Evolutionary conservation across 1,140 invertebrate species (phyloP), one percentile per base, ranked within the genome.

Genomic region (Diachasma alloeum): DNA sequence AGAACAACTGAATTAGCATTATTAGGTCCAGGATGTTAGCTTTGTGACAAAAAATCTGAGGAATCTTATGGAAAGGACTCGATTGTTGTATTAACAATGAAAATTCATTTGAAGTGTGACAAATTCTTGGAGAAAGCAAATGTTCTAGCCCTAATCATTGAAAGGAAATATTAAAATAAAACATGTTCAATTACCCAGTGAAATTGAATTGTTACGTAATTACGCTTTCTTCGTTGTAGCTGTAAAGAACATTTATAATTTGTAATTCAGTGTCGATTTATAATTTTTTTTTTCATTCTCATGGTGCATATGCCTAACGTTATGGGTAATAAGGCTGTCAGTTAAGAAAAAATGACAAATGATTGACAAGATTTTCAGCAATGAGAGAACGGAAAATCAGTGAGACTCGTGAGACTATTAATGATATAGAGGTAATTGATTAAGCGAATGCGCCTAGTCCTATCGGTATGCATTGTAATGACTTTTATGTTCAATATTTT

Each of bases 341-440:
- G 59, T 63, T 19, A 17, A 63, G 22, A 31, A 13, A 11, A 31
- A 31, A 53, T 53, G 15, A 53, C 17, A 53, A 53, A 53, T 53
- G n/a, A n/a, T 63, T 15, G 59, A 63, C 59, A 63, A 26, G 19
- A 31, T 63, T 63, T 53, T 17, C 48, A 63, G 19, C 59, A 63
- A 63, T 63, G 59, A 63, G 59, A 63, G 59, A 53, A 63, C 59
- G 59, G 19, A 3, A 59, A n/a, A 59, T 59, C 53, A 59, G 53
- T 59, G 53, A 59, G 53, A 59, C 53, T 59, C 4, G 53, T 59
- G 53, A 59, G 53, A 59, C 53, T 59, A 13, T 13, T 59, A 10
- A 59, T 59, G 13, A 17, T 59, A 59, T 59, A 59, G 53, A n/a
- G 44, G 3, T 46, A 46, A 59, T 19, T 59, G 22, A 59, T 59